Evolutionary conservation across 1,140 invertebrate genomes (phyloP), one percentile per base, ranked within the genome.

Genomic region (Tetramorium simillimum): DNA sequence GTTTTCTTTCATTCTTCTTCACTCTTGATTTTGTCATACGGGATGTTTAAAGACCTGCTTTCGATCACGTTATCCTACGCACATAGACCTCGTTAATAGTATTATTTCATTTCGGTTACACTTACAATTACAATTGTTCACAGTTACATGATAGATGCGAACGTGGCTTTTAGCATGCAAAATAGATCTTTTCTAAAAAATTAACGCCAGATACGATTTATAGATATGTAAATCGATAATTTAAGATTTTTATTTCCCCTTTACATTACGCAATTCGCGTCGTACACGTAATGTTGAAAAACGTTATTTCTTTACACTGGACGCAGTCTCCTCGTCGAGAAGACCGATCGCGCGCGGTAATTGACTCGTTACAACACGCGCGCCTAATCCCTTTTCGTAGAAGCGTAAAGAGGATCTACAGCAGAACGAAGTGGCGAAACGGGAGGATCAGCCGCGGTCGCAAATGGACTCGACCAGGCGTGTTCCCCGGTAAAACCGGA

Each of bases 391-490:
- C 28, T 62, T 37, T 33, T 33, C 53, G 46, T 33, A 60, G 14
- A 51, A 73, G 33, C 37, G 49, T 24, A 51, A 78, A 85, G 43
- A 60, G 76, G 89, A 89, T 91, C 81, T 81, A 24, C 84, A 76
- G 51, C 56, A 16, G 24, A 69, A 24, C 81, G 69, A 76, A 75
- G 85, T 87, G 88, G 33, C 63, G 85, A 90, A 88, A 90, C 86
- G 78, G 33, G 28, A 53, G 78, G 80, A 85, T 87, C 78, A 89
- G 88, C 81, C 63, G 72, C 9, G 12, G 53, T 75, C 80, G 86
- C 86, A 88, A 91, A 91, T 91, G 89, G 89, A 90, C 69, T 85
- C 80, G 88, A 76, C 69, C 85, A 43, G 53, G 51, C 89, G 86
- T 82, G 70, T 60, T 85, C 58, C 75, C 28, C 14, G 80, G 86